Evolutionary conservation across 2,888 invertebrate species (phyloP).

Genomic region (Trachelus troglodyta): DNA sequence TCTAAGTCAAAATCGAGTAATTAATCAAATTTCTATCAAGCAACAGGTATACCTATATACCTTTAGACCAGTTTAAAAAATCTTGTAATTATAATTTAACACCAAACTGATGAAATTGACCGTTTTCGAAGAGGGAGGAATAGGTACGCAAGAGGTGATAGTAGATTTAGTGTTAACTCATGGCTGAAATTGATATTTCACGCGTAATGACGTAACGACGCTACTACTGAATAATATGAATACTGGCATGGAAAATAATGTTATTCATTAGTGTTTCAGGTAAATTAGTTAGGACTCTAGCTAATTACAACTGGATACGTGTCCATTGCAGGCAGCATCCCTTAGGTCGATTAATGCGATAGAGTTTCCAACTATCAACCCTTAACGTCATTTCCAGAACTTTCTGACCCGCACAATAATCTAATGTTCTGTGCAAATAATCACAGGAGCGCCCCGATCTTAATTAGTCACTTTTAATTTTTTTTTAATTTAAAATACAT

Average conservation of each 20-base stretch:
- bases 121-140: no score
- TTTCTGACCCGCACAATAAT: background rate
- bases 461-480: background rate
- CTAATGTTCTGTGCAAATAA: background rate
- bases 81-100: background rate
- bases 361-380: background rate
- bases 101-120: no score
- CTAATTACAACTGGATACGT: background rate
- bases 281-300: background rate
- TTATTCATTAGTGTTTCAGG: background rate
- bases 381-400: background rate
- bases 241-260: background rate
- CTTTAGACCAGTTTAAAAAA: background rate
- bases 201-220: background rate
- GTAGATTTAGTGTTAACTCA: background rate
- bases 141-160: no score
- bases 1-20: no score
- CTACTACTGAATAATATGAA: background rate
- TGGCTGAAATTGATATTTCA: background rate
- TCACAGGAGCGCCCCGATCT: background rate
- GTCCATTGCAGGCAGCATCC: background rate
- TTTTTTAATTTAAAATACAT: background rate
- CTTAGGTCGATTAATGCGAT: background rate
- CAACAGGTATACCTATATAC: no score
- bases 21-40: no score